Percentiles rank a stretch among this genome's conserved stretches.
These are phyloP conservation scores for Hemibagrus wyckioides DNA, from an alignment of 2,113 vertebrate genomes.

Conservation along the genomic window DNA sequence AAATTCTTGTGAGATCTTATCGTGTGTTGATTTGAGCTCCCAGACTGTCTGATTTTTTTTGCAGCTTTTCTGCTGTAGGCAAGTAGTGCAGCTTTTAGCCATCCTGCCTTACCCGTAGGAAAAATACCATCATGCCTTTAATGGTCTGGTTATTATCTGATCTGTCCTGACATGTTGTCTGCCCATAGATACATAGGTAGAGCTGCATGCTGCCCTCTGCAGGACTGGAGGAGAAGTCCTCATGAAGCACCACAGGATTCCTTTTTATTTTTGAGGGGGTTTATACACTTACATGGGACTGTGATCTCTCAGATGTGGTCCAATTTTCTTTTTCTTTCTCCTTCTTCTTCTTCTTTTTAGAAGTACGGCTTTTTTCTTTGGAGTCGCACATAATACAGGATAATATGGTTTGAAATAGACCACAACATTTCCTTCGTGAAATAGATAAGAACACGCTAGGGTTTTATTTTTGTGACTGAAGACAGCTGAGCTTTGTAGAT, in stretches of 20 bases:
- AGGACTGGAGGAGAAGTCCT: constrained; percentile 55
- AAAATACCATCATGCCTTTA: not conserved
- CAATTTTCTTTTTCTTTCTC: not conserved
- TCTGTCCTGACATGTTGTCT: constrained; percentile 59
- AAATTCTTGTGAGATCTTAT: not conserved
- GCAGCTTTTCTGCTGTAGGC: not conserved
- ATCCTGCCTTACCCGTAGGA: not conserved
- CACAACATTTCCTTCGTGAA: not conserved
- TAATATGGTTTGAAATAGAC: not conserved
- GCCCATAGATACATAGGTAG: constrained; percentile 72
- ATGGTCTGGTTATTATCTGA: constrained; percentile 25
- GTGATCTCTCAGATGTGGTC: not conserved
- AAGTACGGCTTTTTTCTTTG: not conserved
- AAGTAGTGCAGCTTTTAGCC: constrained; percentile 22
- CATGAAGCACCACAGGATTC: constrained; percentile 30
- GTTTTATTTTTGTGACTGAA: constrained; percentile 4
- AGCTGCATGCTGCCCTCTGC: constrained; percentile 57
- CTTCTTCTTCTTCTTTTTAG: not conserved
- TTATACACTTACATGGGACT: constrained; percentile 20
- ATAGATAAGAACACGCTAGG: not conserved
- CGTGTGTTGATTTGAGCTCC: not conserved
- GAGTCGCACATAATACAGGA: not conserved
- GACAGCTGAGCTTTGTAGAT: not conserved
- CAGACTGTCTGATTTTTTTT: constrained; percentile 16
- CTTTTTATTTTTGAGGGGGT: not conserved